Evolutionary conservation across 2,888 invertebrate species (phyloP).

Genomic region (Microplitis manilae): DNA sequence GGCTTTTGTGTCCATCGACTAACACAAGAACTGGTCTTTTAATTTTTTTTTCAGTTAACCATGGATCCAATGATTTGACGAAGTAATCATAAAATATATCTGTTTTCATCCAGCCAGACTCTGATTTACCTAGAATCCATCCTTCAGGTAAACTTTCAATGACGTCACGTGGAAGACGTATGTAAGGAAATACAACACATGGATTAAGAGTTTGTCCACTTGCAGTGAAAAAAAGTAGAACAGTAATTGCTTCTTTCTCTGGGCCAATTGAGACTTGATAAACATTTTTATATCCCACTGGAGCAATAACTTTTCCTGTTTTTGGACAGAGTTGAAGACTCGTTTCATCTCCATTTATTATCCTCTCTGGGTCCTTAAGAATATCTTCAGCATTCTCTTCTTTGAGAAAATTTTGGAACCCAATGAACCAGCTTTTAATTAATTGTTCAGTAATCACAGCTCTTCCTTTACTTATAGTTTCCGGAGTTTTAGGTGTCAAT

Average conservation of each 20-base stretch:
- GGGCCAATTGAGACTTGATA: conserved; percentile 53
- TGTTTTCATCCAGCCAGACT: conserved; percentile 55
- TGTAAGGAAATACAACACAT: conserved; percentile 54
- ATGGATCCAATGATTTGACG: conserved; percentile 49
- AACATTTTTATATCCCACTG: conserved; percentile 55
- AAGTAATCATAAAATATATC: conserved; percentile 54
- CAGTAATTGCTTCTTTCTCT: conserved; percentile 60
- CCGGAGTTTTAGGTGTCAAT: conserved; percentile 52
- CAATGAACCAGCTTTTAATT: conserved; percentile 59
- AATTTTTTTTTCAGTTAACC: conserved; percentile 46
- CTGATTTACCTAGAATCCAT: conserved; percentile 51
- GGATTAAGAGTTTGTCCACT: conserved; percentile 52
- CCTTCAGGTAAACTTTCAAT: conserved; percentile 52
- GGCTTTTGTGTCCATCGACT: conserved; percentile 55
- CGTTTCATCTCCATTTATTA: conserved; percentile 53
- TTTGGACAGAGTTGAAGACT: conserved; percentile 56
- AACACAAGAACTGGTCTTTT: conserved; percentile 52
- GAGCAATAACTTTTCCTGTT: conserved; percentile 58
- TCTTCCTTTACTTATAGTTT: conserved; percentile 57
- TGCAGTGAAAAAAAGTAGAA: conserved; percentile 54
- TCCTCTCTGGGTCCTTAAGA: conserved; percentile 42
- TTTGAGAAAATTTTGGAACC: conserved; percentile 54
- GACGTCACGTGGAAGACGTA: conserved; percentile 53
- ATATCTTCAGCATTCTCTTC: conserved; percentile 21
- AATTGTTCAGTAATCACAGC: conserved; percentile 57